Percentiles rank a stretch among this genome's conserved stretches.
Evolutionary conservation across 2,888 invertebrate genomes (phyloP).

Genomic region (Pammene fasciana): DNA sequence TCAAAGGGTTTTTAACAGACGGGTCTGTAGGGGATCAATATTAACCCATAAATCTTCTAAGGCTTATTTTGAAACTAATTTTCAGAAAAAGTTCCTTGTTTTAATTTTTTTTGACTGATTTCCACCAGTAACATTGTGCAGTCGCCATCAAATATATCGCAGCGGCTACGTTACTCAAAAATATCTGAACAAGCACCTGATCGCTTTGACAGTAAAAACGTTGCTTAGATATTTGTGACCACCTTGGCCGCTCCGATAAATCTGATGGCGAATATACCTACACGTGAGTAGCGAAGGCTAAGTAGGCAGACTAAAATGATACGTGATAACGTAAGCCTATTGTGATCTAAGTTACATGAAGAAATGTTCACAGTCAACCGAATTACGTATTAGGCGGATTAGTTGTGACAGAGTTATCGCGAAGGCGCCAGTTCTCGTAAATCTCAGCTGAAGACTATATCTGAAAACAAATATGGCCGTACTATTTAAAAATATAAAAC

Average conservation of each 20-base stretch:
- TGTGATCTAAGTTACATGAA: constrained; percentile 70
- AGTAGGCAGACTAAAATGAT: constrained; percentile 65
- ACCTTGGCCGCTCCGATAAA: too few relatives aligned
- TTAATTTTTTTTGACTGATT: constrained; percentile 48
- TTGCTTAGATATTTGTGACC: too few relatives aligned
- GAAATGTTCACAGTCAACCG: constrained; percentile 78
- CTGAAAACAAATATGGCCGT: constrained; percentile 81
- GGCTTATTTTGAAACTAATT: constrained; percentile 50
- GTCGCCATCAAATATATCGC: too few relatives aligned
- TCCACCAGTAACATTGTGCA: constrained; percentile 52
- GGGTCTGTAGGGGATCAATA: constrained; percentile 59
- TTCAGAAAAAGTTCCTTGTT: constrained; percentile 48
- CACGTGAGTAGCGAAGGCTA: constrained; percentile 62
- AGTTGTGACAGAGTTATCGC: constrained; percentile 79
- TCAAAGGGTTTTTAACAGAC: constrained; percentile 55
- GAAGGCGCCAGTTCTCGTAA: constrained; percentile 78
- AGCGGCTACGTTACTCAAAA: too few relatives aligned
- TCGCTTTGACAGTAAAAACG: too few relatives aligned
- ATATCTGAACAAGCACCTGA: too few relatives aligned
- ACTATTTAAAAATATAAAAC: constrained; percentile 82
- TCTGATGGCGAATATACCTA: too few relatives aligned
- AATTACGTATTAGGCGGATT: constrained; percentile 80
- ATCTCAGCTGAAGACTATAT: constrained; percentile 79
- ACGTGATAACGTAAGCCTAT: constrained; percentile 77
- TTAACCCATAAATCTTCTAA: constrained; percentile 55